phyloP scores from a whole-genome alignment of 35 echinoderm and acorn worm species.

The Lytechinus pictus region DNA sequence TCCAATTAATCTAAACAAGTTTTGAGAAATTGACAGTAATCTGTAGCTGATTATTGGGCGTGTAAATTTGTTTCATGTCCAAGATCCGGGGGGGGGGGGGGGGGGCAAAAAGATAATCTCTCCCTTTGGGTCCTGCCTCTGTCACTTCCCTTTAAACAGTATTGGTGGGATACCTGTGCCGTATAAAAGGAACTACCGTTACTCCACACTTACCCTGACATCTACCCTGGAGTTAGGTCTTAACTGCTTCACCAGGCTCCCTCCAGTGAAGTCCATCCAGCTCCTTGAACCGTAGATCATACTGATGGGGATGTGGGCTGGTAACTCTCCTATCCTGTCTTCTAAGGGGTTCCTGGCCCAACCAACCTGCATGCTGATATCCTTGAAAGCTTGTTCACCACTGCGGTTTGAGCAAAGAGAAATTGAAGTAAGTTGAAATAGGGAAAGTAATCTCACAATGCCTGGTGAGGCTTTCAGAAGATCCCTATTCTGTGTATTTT shows the following conservation, averaged over 20 bases:
- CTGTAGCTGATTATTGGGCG: too few species aligned
- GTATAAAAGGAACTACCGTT: too few species aligned
- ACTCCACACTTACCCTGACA: conserved; percentile 68
- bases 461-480: neutral
- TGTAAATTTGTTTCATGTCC: too few species aligned
- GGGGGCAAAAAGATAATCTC: too few species aligned
- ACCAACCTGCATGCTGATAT: conserved; percentile 66
- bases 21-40: too few species aligned
- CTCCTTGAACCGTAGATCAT: conserved; percentile 79
- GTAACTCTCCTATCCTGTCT: conserved; percentile 56
- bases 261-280: conserved; percentile 83
- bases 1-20: too few species aligned
- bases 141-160: too few species aligned
- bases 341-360: conserved; percentile 86
- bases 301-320: conserved; percentile 71
- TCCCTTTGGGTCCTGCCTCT: too few species aligned
- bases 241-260: conserved; percentile 50
- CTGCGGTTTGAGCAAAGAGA: conserved; percentile 55
- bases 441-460: neutral
- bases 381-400: conserved; percentile 93
- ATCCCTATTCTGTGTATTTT: neutral
- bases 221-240: conserved; percentile 63
- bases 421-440: neutral
- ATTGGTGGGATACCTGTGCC: too few species aligned
- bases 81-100: too few species aligned